Evolutionary conservation across 2,888 invertebrate genomes (phyloP), one percentile per base, ranked within the genome.

Genomic region (Willowsia nigromaculata): DNA sequence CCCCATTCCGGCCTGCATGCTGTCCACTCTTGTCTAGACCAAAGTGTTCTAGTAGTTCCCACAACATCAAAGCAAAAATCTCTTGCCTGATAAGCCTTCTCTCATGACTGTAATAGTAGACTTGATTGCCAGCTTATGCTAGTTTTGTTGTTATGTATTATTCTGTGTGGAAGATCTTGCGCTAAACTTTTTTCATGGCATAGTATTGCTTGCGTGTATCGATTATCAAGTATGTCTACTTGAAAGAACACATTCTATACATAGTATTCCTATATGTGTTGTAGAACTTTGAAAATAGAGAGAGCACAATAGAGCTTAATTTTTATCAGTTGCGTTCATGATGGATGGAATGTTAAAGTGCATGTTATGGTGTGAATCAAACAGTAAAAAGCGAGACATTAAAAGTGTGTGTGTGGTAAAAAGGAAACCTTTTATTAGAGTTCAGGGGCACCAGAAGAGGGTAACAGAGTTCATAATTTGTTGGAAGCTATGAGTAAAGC

Each of bases 371-470:
- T 78, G 56, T 78, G 78, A 78, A 53, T 78, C 30, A 18, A 18
- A 33, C 78, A 53, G 74, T 74, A 74, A 74, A 74, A 47, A 18
- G 78, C 33, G 22, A 62, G 59, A 62, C 81, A 59, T 62, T 81
- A 62, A 56, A 6, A 43, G 40, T 65, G 65, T 65, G 43, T 68
- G 85, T 78, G 80, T 62, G 68, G 80, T 86, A 80, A 87, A 81
- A 62, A 68, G 76, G 68, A 88, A 88, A 30, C 68, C 37, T 47
- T 88, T 88, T 88, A 88, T 88, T 88, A 88, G 78, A 76, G 88
- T 88, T 88, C 87, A 87, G 81, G 88, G 88, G 83, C 82, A 65
- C 15, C 2, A 76, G 7, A 83, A 62, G 65, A 83, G 76, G 88
- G 88, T 50, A 83, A 83, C 62, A 59, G 62, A 88, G 82, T 88